phyloP scores from a whole-genome alignment of 2,888 invertebrate species.

The Drosophila prolongata region DNA sequence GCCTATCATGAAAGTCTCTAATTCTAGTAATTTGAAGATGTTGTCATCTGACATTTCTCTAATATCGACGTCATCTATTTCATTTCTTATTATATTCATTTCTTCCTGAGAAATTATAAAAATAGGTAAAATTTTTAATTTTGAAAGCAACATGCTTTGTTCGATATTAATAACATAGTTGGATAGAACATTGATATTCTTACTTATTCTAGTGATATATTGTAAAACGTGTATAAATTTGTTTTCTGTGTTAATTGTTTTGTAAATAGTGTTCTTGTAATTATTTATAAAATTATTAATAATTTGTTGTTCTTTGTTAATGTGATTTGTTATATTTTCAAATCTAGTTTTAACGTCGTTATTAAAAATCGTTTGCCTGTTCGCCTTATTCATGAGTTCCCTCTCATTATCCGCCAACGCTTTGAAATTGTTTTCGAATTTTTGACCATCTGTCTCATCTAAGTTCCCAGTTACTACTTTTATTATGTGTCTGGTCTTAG shows the following conservation, averaged over 20 bases:
- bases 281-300: not conserved
- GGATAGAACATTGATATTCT: not conserved
- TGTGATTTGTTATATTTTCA: no score
- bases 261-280: conserved; percentile 1
- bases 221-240: not conserved
- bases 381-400: no score
- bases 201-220: not conserved
- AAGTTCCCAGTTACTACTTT: conserved; percentile 2
- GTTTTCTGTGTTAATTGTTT: not conserved
- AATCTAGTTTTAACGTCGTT: no score
- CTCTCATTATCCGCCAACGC: not conserved
- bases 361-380: not conserved
- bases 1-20: not conserved
- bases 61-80: not conserved
- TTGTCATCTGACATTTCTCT: not conserved
- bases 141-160: not conserved
- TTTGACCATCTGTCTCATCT: not conserved
- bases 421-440: not conserved
- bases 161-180: conserved; percentile 5
- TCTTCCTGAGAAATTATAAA: not conserved
- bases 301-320: not conserved
- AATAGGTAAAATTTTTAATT: not conserved
- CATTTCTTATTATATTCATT: conserved; percentile 1
- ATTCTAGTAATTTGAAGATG: not conserved
- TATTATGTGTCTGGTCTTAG: not conserved